Conservation (phyloP, 1,140 invertebrate species). For the Drosophila elegans region DNA sequence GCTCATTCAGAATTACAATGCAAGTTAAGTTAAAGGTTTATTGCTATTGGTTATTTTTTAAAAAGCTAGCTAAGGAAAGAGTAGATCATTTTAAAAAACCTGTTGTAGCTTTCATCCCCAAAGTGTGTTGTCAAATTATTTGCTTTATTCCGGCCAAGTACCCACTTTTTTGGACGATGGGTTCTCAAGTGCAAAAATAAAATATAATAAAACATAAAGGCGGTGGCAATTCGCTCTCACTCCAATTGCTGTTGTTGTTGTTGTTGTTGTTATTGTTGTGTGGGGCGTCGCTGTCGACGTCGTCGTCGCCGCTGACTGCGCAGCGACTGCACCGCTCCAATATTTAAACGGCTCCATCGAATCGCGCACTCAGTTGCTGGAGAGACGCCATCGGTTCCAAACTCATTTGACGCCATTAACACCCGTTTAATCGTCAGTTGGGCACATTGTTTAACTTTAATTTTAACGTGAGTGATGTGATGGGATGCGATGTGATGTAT, state of each 20-base stretch:
- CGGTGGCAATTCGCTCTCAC: conserved; percentile 20
- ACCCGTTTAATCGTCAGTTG: conserved; percentile 48
- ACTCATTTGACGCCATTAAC: conserved; percentile 30
- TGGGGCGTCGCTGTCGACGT: not conserved
- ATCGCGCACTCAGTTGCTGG: conserved; percentile 61
- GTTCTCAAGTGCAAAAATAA: conserved; percentile 44
- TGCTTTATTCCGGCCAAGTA: conserved; percentile 11
- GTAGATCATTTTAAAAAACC: not conserved
- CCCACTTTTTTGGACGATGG: conserved; percentile 20
- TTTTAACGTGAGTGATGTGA: conserved; percentile 32
- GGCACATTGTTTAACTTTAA: conserved; percentile 41
- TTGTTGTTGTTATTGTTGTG: conserved; percentile 16
- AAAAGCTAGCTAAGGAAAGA: not conserved
- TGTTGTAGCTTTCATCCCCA: not conserved
- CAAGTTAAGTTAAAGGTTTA: not conserved
- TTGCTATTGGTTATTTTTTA: not conserved
- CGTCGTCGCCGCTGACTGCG: conserved; percentile 16
- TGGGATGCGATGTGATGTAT: conserved; percentile 9
- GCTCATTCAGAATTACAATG: not conserved
- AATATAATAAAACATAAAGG: conserved; percentile 35
- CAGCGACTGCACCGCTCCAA: conserved; percentile 35
- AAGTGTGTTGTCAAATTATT: conserved; percentile 12
- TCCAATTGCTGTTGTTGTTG: conserved; percentile 17
- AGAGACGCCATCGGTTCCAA: conserved; percentile 44
- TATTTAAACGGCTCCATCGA: conserved; percentile 49